phyloP scores from a whole-genome alignment of 2,888 invertebrate species.

The Helleia helle region DNA sequence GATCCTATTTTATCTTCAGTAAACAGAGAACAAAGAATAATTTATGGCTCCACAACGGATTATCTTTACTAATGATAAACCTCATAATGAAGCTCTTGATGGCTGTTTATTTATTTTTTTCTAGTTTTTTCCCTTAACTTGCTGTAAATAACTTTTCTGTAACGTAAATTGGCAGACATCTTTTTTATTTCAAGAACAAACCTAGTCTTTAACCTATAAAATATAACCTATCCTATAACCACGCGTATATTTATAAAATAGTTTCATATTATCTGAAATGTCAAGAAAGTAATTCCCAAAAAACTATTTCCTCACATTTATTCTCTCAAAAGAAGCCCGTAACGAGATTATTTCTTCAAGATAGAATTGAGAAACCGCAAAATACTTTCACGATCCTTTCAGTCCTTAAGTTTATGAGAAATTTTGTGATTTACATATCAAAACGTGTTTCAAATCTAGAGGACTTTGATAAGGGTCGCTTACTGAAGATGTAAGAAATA shows the following conservation, averaged over 20 bases:
- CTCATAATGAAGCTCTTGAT: not conserved
- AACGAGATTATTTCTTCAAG: constrained; percentile 7
- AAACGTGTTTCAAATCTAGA: constrained; percentile 10
- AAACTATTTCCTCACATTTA: not conserved
- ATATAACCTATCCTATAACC: too few species aligned
- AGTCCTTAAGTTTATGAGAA: constrained; percentile 10
- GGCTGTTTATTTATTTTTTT: too few species aligned
- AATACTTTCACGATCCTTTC: constrained; percentile 3
- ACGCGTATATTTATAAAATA: too few species aligned
- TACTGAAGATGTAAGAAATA: constrained; percentile 3
- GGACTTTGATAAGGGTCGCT: constrained; percentile 12
- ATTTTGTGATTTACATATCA: constrained; percentile 13
- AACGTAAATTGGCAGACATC: too few species aligned
- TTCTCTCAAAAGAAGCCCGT: constrained; percentile 1
- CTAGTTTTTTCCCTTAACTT: too few species aligned
- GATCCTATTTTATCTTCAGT: not conserved
- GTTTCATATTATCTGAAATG: too few species aligned
- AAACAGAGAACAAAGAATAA: not conserved
- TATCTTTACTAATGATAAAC: not conserved
- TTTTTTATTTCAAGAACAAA: too few species aligned
- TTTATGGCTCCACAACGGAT: not conserved
- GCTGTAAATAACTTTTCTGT: too few species aligned
- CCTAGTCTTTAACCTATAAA: too few species aligned
- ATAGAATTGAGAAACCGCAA: constrained; percentile 4
- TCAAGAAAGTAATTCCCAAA: not conserved